These are phyloP conservation scores for Pseudanteris insignis DNA, from an alignment of 2,888 invertebrate species.

Conservation along the genomic window DNA sequence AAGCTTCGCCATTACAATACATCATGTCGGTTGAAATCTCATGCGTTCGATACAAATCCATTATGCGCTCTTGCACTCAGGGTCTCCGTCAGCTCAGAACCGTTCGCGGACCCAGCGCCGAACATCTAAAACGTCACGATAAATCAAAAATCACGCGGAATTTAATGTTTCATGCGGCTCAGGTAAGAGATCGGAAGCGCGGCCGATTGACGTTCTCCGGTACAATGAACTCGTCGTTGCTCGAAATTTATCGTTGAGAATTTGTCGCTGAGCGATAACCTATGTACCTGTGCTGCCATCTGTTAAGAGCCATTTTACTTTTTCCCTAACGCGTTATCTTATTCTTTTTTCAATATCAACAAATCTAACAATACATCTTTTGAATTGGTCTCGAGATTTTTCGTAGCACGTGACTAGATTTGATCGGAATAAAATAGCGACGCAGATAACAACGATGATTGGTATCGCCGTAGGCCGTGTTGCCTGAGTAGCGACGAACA, in stretches of 20 bases:
- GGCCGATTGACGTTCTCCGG: too few species aligned
- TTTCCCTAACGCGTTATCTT: too few species aligned
- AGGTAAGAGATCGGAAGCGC: not conserved
- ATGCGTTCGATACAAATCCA: slow-evolving; percentile 24
- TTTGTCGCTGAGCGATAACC: too few species aligned
- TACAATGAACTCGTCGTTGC: not conserved
- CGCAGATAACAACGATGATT: slow-evolving; percentile 33
- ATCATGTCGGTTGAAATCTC: slow-evolving; percentile 19
- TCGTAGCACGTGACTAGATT: slow-evolving; percentile 24
- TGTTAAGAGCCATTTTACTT: too few species aligned
- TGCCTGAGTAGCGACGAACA: too few species aligned
- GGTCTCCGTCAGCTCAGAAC: slow-evolving; percentile 11
- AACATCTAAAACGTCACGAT: slow-evolving; percentile 13
- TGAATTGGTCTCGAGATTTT: slow-evolving; percentile 20
- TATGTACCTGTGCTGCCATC: too few species aligned
- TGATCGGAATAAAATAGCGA: slow-evolving; percentile 36
- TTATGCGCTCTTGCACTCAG: slow-evolving; percentile 23
- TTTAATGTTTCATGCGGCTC: slow-evolving; percentile 2
- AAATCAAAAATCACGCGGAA: slow-evolving; percentile 8
- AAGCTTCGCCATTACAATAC: slow-evolving; percentile 18
- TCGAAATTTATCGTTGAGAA: too few species aligned
- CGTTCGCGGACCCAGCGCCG: slow-evolving; percentile 5
- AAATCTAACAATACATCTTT: slow-evolving; percentile 23
- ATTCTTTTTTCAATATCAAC: too few species aligned
- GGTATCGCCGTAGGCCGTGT: slow-evolving; percentile 18